A percentile compares a stretch with the other conserved stretches of the same genome.
Conservation (phyloP, 1,140 invertebrate genomes). For the Sipha flava region DNA sequence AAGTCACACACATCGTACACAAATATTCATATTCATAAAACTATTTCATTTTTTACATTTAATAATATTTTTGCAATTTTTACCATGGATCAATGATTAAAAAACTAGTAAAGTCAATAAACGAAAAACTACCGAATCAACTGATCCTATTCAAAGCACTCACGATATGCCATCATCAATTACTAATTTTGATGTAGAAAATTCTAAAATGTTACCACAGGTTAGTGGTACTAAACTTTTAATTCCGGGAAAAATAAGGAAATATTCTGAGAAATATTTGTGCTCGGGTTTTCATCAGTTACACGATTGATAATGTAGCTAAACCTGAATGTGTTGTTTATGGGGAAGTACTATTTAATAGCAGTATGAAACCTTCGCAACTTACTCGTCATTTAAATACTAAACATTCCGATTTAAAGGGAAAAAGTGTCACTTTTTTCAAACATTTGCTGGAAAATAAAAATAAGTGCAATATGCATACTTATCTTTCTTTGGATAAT, state of each 20-base stretch:
- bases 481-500: not conserved
- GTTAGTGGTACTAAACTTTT: not conserved
- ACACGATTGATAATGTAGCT: not conserved
- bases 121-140: too few species aligned
- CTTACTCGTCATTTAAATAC: not conserved
- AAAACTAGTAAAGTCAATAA: not conserved
- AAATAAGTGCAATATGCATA: too few species aligned
- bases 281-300: not conserved
- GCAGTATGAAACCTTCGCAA: not conserved
- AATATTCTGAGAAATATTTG: not conserved
- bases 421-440: not conserved
- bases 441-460: not conserved
- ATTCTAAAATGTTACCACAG: not conserved
- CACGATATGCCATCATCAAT: not conserved
- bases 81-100: not conserved
- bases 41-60: not conserved
- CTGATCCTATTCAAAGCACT: too few species aligned
- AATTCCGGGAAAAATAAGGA: not conserved
- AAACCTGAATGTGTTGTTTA: too few species aligned
- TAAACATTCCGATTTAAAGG: not conserved
- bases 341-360: too few species aligned
- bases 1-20: not conserved
- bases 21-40: not conserved
- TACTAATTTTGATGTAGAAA: not conserved
- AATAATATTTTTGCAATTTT: not conserved